These are phyloP conservation scores for Thalassaphorura encarpata DNA, from an alignment of 1,140 invertebrate species.

Conservation along the genomic window DNA sequence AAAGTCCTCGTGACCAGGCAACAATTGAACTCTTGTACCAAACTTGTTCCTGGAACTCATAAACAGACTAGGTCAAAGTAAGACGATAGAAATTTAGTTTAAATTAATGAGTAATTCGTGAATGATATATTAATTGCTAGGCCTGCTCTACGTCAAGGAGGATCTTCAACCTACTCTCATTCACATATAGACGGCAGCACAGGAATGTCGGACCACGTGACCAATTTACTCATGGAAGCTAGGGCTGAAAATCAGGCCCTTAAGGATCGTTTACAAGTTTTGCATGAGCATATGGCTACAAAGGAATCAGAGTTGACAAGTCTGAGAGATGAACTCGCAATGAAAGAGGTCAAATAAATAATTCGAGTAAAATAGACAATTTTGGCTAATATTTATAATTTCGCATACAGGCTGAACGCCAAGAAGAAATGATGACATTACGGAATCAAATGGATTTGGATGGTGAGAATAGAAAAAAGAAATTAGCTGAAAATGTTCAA, in stretches of 20 bases:
- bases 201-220: slow-evolving; percentile 7
- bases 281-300: neutral
- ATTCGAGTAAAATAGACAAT: neutral
- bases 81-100: neutral
- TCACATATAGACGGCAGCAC: neutral
- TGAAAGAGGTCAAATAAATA: slow-evolving; percentile 1
- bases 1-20: slow-evolving; percentile 8
- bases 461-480: slow-evolving; percentile 8
- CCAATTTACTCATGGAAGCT: slow-evolving; percentile 10
- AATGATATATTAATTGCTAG: too few relatives aligned
- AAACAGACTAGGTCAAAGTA: too few relatives aligned
- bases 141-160: neutral
- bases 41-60: too few relatives aligned
- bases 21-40: slow-evolving; percentile 3
- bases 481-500: slow-evolving; percentile 24
- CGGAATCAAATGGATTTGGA: neutral
- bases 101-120: neutral
- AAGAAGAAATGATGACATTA: neutral
- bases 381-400: neutral
- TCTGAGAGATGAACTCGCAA: neutral
- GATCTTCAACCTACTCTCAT: neutral
- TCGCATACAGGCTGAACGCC: neutral
- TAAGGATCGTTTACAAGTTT: slow-evolving; percentile 9
- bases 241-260: slow-evolving; percentile 13
- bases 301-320: neutral